phyloP scores from a whole-genome alignment of 1,140 invertebrate genomes.

The Rhyzopertha dominica region DNA sequence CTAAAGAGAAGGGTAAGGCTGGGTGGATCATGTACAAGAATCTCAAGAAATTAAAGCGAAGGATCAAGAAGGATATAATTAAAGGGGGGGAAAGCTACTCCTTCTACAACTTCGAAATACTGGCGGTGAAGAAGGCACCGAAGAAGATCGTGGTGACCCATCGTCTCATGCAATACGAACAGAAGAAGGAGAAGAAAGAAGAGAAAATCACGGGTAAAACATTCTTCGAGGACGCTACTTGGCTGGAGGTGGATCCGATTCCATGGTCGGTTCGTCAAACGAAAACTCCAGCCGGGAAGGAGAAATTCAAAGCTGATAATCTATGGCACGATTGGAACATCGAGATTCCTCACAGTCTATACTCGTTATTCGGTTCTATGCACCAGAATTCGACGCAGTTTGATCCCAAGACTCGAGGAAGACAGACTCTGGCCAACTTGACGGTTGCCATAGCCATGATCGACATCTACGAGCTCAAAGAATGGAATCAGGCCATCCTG shows the following conservation, averaged over 20 bases:
- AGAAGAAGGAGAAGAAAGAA: slow-evolving; percentile 22
- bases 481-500: slow-evolving; percentile 55
- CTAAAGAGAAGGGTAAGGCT: slow-evolving; percentile 21
- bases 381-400: slow-evolving; percentile 51
- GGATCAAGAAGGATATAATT: slow-evolving; percentile 28
- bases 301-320: slow-evolving; percentile 21
- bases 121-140: slow-evolving; percentile 50
- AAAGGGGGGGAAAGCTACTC: slow-evolving; percentile 21
- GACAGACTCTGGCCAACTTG: slow-evolving; percentile 53
- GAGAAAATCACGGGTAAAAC: slow-evolving; percentile 26
- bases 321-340: slow-evolving; percentile 57
- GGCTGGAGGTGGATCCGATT: slow-evolving; percentile 37
- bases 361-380: slow-evolving; percentile 54
- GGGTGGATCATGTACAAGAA: slow-evolving; percentile 33
- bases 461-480: slow-evolving; percentile 51
- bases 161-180: slow-evolving; percentile 43
- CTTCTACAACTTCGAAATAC: slow-evolving; percentile 53
- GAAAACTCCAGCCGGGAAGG: slow-evolving; percentile 21
- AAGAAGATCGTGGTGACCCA: slow-evolving; percentile 47
- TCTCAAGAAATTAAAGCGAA: slow-evolving; percentile 27
- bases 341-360: slow-evolving; percentile 57
- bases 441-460: slow-evolving; percentile 53
- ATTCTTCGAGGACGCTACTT: slow-evolving; percentile 38
- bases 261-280: slow-evolving; percentile 37
- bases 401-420: slow-evolving; percentile 43